Percentiles rank a stretch among this genome's conserved stretches.
These are phyloP conservation scores for Papilio polytes DNA, from an alignment of 1,140 invertebrate genomes.

Conservation along the genomic window DNA sequence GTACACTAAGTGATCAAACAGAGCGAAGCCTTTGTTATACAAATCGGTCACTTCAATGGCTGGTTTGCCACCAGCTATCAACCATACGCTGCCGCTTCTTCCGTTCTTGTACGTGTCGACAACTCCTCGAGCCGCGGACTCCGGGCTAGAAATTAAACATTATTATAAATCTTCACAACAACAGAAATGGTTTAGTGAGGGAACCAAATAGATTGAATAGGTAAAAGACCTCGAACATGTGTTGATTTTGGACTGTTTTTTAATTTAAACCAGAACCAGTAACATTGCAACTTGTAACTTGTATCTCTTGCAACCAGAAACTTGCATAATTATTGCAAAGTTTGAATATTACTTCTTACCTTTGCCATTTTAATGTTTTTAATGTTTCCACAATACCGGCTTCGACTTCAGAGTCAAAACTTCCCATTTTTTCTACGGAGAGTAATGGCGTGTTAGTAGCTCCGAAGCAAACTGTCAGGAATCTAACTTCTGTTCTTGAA, in stretches of 20 bases:
- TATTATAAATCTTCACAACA: constrained; percentile 1
- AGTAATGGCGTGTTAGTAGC: constrained; percentile 67
- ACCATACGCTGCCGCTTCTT: constrained; percentile 54
- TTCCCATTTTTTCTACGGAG: constrained; percentile 45
- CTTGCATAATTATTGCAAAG: background rate
- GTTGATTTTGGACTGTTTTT: too few species aligned
- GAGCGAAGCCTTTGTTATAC: constrained; percentile 24
- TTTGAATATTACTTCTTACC: background rate
- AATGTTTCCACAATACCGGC: background rate
- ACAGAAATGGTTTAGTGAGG: background rate
- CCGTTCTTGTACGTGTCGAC: constrained; percentile 52
- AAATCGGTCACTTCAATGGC: constrained; percentile 28
- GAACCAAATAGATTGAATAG: too few species aligned
- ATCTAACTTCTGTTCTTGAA: constrained; percentile 63
- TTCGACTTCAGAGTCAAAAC: constrained; percentile 47
- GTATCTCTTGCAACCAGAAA: too few species aligned
- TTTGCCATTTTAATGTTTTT: constrained; percentile 19
- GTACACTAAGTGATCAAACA: constrained; percentile 1
- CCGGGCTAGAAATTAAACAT: constrained; percentile 45
- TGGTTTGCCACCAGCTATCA: constrained; percentile 42
- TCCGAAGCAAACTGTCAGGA: constrained; percentile 73
- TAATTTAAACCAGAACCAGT: too few species aligned
- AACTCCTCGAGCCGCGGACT: constrained; percentile 51
- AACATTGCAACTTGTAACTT: too few species aligned
- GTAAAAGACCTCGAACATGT: background rate